These are phyloP conservation scores for Caenorhabditis sp. DNA, from an alignment of 2,888 invertebrate genomes.

Conservation along the genomic window DNA sequence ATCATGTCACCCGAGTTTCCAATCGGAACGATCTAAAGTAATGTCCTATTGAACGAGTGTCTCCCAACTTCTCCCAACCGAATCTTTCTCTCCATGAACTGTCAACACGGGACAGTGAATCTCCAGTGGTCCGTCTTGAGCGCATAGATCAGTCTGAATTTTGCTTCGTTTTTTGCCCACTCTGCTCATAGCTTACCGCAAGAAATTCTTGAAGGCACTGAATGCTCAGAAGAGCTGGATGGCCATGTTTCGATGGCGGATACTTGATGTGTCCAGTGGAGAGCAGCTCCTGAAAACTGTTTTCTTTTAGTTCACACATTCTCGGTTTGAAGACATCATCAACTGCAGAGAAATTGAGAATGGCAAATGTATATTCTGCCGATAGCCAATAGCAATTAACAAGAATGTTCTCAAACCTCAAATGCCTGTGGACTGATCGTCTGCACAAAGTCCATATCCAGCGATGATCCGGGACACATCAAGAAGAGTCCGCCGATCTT, in stretches of 20 bases:
- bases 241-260: slow-evolving; percentile 67
- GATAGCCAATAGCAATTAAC: no score
- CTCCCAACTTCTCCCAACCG: no score
- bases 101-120: slow-evolving; percentile 67
- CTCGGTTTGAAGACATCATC: no score
- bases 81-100: slow-evolving; percentile 64
- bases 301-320: no score
- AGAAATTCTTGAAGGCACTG: slow-evolving; percentile 62
- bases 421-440: slow-evolving; percentile 62
- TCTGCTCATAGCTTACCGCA: slow-evolving; percentile 34
- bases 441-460: slow-evolving; percentile 63
- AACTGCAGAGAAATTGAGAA: no score
- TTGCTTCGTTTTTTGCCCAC: neutral
- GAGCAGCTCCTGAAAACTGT: slow-evolving; percentile 32
- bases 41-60: neutral
- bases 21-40: slow-evolving; percentile 62
- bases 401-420: slow-evolving; percentile 1
- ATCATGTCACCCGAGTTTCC: slow-evolving; percentile 60
- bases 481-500: slow-evolving; percentile 65
- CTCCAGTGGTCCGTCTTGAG: slow-evolving; percentile 23
- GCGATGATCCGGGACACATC: slow-evolving; percentile 66
- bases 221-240: slow-evolving; percentile 62
- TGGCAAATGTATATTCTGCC: no score
- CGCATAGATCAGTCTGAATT: slow-evolving; percentile 65
- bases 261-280: slow-evolving; percentile 51